Conservation (phyloP, 1,140 invertebrate genomes). For the Mya arenaria region DNA sequence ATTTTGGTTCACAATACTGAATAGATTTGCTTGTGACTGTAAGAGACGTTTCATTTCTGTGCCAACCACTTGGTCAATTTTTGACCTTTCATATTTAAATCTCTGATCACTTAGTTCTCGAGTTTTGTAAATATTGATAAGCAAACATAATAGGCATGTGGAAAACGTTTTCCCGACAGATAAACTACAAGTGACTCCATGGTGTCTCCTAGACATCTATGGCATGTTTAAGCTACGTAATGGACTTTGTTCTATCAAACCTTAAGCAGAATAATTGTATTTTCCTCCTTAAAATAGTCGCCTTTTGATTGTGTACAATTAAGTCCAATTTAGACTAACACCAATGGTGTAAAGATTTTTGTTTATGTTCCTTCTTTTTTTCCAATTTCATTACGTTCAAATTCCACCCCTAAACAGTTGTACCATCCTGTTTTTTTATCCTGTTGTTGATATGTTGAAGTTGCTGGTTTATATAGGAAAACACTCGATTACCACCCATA, state of each 20-base stretch:
- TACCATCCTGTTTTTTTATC: neutral
- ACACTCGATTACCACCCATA: constrained; percentile 8
- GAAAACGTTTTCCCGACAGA: constrained; percentile 1
- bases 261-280: constrained; percentile 4
- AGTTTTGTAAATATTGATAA: no score
- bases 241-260: constrained; percentile 34
- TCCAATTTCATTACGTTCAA: neutral
- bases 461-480: neutral
- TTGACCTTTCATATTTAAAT: no score
- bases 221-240: constrained; percentile 40
- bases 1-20: no score
- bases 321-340: constrained; percentile 2
- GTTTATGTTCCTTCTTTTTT: neutral
- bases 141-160: no score
- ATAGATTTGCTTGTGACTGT: neutral
- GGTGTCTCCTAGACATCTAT: constrained; percentile 52
- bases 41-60: neutral
- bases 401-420: neutral
- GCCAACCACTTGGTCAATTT: constrained; percentile 3
- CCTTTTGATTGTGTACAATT: constrained; percentile 17
- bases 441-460: constrained; percentile 7
- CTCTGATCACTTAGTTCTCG: no score
- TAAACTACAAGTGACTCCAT: constrained; percentile 45
- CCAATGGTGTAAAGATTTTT: neutral
- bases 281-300: constrained; percentile 11